Percentiles rank a stretch among this genome's conserved stretches.
phyloP scores from a whole-genome alignment of 1,140 invertebrate genomes.

The Drosophila bocqueti region DNA sequence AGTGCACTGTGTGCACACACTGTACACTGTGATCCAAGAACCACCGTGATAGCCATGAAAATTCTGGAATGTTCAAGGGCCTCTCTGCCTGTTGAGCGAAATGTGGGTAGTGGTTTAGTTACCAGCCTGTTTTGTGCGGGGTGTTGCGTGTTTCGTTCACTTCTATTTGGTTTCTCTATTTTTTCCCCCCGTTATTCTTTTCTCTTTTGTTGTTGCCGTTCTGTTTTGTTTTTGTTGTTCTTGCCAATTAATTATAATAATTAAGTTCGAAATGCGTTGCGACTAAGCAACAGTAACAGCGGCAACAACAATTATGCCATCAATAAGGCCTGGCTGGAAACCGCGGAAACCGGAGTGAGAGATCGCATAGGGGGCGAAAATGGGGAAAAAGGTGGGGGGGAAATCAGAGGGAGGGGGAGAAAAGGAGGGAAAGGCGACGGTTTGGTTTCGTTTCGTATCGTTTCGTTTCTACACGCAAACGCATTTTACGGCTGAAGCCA shows the following conservation, averaged over 20 bases:
- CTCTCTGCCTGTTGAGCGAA: conserved; percentile 22
- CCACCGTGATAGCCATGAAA: background rate
- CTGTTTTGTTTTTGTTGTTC: conserved; percentile 45
- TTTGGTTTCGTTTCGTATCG: conserved; percentile 7
- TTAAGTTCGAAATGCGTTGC: conserved; percentile 81
- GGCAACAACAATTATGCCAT: conserved; percentile 56
- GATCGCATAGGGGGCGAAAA: conserved; percentile 21
- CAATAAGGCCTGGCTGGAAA: conserved; percentile 45
- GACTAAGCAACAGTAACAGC: conserved; percentile 68
- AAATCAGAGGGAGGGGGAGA: no score
- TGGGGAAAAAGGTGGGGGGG: background rate
- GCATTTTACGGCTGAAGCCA: conserved; percentile 71
- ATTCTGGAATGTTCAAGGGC: conserved; percentile 15
- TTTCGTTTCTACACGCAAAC: conserved; percentile 68
- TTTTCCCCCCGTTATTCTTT: conserved; percentile 4
- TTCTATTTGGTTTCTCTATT: conserved; percentile 38
- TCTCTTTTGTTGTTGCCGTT: background rate
- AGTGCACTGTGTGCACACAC: background rate
- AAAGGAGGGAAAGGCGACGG: conserved; percentile 1
- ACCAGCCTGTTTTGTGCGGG: conserved; percentile 4
- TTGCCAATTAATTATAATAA: conserved; percentile 82
- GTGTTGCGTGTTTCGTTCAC: conserved; percentile 50
- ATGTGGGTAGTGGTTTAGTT: conserved; percentile 3
- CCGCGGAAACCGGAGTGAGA: conserved; percentile 29
- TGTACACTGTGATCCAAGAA: conserved; percentile 4